A percentile compares a stretch with the other conserved stretches of the same genome.
Conservation (phyloP, 2,888 invertebrate genomes). For the Orthonevra nobilis region DNA sequence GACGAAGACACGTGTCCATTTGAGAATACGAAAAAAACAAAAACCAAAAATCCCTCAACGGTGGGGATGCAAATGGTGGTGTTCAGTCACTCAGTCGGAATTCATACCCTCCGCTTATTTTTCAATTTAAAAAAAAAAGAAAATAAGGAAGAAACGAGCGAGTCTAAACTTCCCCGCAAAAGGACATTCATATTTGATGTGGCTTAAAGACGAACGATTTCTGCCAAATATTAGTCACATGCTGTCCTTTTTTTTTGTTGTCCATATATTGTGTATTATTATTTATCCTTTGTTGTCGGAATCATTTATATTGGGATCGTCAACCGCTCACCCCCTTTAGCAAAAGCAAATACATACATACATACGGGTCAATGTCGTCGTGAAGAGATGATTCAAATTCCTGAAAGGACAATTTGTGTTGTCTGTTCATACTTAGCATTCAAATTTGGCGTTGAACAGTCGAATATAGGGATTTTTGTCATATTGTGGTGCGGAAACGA, state of each 20-base stretch:
- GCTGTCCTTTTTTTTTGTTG: constrained; percentile 57
- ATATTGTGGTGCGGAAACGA: constrained; percentile 29
- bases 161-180: constrained; percentile 40
- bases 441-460: constrained; percentile 8
- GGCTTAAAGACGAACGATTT: constrained; percentile 67
- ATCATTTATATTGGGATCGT: constrained; percentile 63
- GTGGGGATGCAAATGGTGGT: constrained; percentile 44
- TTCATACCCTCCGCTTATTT: constrained; percentile 67
- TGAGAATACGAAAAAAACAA: constrained; percentile 3
- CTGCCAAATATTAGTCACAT: constrained; percentile 65
- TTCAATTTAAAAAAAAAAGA: constrained; percentile 60
- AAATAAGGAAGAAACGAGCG: constrained; percentile 27
- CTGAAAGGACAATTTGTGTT: constrained; percentile 32
- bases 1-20: constrained; percentile 62
- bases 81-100: constrained; percentile 57
- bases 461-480: constrained; percentile 28
- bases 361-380: neutral
- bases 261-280: constrained; percentile 56
- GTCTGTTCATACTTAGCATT: neutral
- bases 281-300: constrained; percentile 65
- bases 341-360: neutral
- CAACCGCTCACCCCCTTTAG: constrained; percentile 39
- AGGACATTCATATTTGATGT: constrained; percentile 68
- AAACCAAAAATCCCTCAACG: constrained; percentile 16
- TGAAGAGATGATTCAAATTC: constrained; percentile 55